Evolutionary conservation across 1,140 invertebrate species (phyloP), one percentile per base, ranked within the genome.

Genomic region (Luehdorfia chinensis): DNA sequence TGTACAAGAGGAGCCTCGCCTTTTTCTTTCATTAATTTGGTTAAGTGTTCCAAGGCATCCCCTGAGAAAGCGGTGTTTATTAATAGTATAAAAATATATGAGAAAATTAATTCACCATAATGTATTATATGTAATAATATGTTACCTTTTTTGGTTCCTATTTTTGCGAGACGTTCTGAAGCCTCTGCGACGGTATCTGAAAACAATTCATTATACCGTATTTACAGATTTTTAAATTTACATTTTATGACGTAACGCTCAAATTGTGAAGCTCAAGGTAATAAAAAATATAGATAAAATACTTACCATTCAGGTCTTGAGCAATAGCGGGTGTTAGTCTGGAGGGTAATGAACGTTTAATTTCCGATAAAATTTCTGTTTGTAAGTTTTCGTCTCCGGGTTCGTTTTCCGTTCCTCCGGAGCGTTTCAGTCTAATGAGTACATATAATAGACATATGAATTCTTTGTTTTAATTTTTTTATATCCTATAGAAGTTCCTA

Each of bases 131-230:
- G 6, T 21, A 21, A 21, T 21, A n/a, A 25, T 27, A 33, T 9
- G n/a, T 49, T 65, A 74, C 76, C 74, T 66, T 73, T 77, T 28
- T 66, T 68, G 3, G 28, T 53, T 31, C 66, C 76, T 31, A 66
- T 14, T 46, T 71, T 72, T 13, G 76, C 76, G 18, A 80, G 65
- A 60, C 76, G 70, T 28, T 61, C 67, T 2, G 73, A 54, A 28
- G 73, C 75, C 5, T 73, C 67, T 4, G 48, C 51, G 55, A 75
- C 70, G 3, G 69, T 72, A n/a, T 31, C 76, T 80, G 37, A 41
- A 67, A 63, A 14, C 13, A 48, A 47, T n/a, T n/a, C n/a, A n/a
- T n/a, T 53, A 45, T 16, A 28, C 34, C 39, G 2, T 39, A 34
- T 27, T 36, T 49, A 23, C 5, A 39, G n/a, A n/a, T n/a, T n/a